A percentile compares a stretch with the other conserved stretches of the same genome.
Conservation (phyloP, 2,113 vertebrate species). For the Gymnobelideus leadbeateri region DNA sequence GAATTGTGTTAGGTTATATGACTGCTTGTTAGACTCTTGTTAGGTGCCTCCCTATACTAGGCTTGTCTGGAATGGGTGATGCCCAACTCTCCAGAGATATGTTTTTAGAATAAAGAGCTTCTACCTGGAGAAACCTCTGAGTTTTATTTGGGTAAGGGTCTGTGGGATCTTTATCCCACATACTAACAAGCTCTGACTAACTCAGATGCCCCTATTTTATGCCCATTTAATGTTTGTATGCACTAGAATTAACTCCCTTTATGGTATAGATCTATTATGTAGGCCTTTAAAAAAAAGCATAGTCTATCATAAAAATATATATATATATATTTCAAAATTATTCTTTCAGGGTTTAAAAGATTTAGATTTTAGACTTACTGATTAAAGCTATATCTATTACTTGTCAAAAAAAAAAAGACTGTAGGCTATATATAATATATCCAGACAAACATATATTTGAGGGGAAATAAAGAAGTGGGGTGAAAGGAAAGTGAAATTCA, state of each 20-base stretch:
- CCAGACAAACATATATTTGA: background rate
- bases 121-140: too few species aligned
- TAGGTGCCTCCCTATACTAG: too few species aligned
- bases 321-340: background rate
- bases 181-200: background rate
- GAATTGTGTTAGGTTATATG: too few species aligned
- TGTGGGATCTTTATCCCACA: too few species aligned
- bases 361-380: constrained; percentile 4
- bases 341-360: constrained; percentile 59
- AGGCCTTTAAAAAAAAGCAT: constrained; percentile 74
- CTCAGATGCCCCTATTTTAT: constrained; percentile 15
- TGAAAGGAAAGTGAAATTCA: background rate
- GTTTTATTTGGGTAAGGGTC: too few species aligned
- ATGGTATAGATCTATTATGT: constrained; percentile 78
- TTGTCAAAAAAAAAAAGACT: background rate
- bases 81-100: too few species aligned
- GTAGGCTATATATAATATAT: background rate
- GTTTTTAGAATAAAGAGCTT: too few species aligned
- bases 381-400: background rate
- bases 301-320: constrained; percentile 50
- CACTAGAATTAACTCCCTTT: constrained; percentile 81
- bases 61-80: too few species aligned
- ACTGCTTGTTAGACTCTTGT: too few species aligned
- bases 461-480: background rate
- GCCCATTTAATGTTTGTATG: constrained; percentile 63